Evolutionary conservation across 2,113 vertebrate species (phyloP), one percentile per base, ranked within the genome.

Genomic region (Donacobius atricapilla): DNA sequence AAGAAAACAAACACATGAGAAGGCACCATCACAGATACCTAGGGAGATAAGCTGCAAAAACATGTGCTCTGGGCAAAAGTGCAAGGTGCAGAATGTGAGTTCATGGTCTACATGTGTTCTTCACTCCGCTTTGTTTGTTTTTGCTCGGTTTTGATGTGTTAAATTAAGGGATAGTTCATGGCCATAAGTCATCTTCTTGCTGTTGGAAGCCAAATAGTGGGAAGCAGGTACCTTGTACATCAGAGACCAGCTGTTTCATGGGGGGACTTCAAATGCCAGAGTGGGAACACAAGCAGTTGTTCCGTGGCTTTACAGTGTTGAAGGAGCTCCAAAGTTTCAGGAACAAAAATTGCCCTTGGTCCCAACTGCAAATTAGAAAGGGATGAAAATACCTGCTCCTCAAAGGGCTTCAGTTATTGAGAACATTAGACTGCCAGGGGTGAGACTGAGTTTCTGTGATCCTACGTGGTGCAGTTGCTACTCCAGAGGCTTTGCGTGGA

Each of bases 101-200:
- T 97, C 96, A 96, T 64, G 96, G 58, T 93, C 89, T 70, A 89
- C 95, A 92, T 94, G 65, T 94, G 94, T 91, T 94, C 93, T 73
- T 85, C 81, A 77, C 86, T 78, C n/a, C 6, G 76, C 80, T 94
- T 73, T 97, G 83, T 97, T 97, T 98, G 92, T 97, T 98, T 98
- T 97, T 7, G 2, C 89, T 97, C 1, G 12, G 83, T 92, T 77
- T 91, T 96, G 89, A 96, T 96, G 93, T 93, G 93, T 93, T 79
- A 96, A 97, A 97, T 97, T 86, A 94, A 97, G 97, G 96, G 96
- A 85, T 96, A 97, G 97, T 73, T 97, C 97, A 92, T 92, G 85
- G 89, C 95, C 47, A 25, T 89, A 95, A 96, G 91, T 95, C 93
- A 81, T 97, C 95, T 84, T 20, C 89, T 94, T 92, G 42, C 92